These are phyloP conservation scores for Pasiphila rectangulata DNA, from an alignment of 2,888 invertebrate genomes.

Conservation along the genomic window DNA sequence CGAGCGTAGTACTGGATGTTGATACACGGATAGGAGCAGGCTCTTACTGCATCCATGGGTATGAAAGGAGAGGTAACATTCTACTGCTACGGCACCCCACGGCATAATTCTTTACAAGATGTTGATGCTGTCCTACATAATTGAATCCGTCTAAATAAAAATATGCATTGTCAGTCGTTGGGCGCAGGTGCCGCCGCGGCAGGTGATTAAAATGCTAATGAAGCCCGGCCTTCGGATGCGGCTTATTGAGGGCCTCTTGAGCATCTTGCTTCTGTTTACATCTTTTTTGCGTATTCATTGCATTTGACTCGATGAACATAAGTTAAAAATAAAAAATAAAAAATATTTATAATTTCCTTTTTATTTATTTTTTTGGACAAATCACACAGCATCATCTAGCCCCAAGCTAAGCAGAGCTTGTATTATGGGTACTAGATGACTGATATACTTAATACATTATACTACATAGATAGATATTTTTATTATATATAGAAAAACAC, in stretches of 20 bases:
- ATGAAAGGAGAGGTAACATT: too few species aligned
- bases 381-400: too few species aligned
- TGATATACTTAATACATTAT: too few species aligned
- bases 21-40: too few species aligned
- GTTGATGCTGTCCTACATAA: background rate
- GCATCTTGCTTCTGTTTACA: conserved; percentile 5
- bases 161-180: conserved; percentile 45
- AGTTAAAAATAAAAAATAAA: too few species aligned
- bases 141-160: conserved; percentile 34
- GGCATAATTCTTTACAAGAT: background rate
- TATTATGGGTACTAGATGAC: too few species aligned
- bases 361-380: background rate
- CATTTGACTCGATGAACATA: too few species aligned
- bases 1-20: too few species aligned
- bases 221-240: conserved; percentile 26
- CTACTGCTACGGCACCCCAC: background rate
- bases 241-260: conserved; percentile 13
- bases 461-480: too few species aligned
- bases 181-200: conserved; percentile 53
- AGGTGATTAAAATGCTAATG: conserved; percentile 78
- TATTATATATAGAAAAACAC: too few species aligned
- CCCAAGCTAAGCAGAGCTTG: too few species aligned
- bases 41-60: too few species aligned
- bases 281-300: background rate
- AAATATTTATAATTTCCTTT: background rate